Conservation (phyloP, 2,888 invertebrate genomes). For the Thymelicus acteon region DNA sequence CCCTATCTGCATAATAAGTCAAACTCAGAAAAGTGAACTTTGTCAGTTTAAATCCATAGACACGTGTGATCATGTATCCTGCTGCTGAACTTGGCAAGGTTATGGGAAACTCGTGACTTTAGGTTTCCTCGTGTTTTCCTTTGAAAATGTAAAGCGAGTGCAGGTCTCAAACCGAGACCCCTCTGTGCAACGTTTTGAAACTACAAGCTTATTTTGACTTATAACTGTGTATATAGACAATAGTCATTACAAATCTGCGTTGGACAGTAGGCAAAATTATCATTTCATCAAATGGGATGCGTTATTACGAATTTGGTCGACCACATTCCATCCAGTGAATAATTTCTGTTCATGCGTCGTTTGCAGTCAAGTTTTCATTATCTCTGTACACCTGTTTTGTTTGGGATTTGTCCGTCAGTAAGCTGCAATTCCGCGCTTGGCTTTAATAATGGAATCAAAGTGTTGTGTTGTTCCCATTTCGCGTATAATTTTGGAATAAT, state of each 20-base stretch:
- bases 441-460: conserved; percentile 11
- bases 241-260: neutral
- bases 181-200: too few species aligned
- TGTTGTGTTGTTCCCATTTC: neutral
- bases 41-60: too few species aligned
- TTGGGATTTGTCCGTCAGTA: conserved; percentile 1
- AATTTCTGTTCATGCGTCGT: conserved; percentile 15
- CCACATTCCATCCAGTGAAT: conserved; percentile 12
- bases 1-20: too few species aligned
- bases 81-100: too few species aligned
- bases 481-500: conserved; percentile 4
- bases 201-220: too few species aligned
- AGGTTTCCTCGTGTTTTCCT: too few species aligned
- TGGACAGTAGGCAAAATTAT: neutral
- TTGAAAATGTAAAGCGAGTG: too few species aligned
- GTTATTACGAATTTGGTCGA: conserved; percentile 9
- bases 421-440: conserved; percentile 6
- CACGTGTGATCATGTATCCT: too few species aligned
- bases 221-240: neutral
- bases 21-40: too few species aligned
- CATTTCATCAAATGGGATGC: conserved; percentile 6
- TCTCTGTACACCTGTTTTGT: conserved; percentile 11
- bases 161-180: too few species aligned
- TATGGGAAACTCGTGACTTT: too few species aligned
- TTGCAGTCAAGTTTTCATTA: conserved; percentile 14